Evolutionary conservation across 2,113 vertebrate species (phyloP).

Genomic region (Anhinga anhinga): DNA sequence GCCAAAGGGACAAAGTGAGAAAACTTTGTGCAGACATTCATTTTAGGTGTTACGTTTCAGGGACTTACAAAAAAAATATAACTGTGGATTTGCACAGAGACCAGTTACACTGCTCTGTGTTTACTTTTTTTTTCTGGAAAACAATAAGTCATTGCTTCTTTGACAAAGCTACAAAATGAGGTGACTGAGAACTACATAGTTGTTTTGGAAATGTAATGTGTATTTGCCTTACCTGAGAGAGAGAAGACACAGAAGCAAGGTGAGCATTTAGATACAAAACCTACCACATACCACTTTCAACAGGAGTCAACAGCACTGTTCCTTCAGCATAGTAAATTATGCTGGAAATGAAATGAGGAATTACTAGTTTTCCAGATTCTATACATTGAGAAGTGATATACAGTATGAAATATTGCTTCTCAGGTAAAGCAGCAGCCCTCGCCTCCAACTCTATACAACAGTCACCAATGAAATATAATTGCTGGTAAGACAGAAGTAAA

Average conservation of each 20-base stretch:
- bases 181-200: neutral
- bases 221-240: neutral
- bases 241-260: neutral
- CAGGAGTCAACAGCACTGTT: neutral
- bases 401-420: slow-evolving; percentile 30
- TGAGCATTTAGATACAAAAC: neutral
- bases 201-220: neutral
- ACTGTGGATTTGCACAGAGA: neutral
- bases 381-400: slow-evolving; percentile 59
- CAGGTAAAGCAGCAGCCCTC: slow-evolving; percentile 9
- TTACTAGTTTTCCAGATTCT: slow-evolving; percentile 49
- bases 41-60: neutral
- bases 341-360: slow-evolving; percentile 62
- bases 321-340: slow-evolving; percentile 35
- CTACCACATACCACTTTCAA: neutral
- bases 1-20: neutral
- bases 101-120: neutral
- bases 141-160: neutral
- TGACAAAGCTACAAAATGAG: neutral
- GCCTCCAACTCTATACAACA: slow-evolving; percentile 11
- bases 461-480: slow-evolving; percentile 57
- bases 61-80: neutral
- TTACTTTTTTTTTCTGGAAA: neutral
- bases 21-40: neutral
- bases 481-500: slow-evolving; percentile 42